phyloP scores from a whole-genome alignment of 2,113 vertebrate species.

The Chamaea fasciata region DNA sequence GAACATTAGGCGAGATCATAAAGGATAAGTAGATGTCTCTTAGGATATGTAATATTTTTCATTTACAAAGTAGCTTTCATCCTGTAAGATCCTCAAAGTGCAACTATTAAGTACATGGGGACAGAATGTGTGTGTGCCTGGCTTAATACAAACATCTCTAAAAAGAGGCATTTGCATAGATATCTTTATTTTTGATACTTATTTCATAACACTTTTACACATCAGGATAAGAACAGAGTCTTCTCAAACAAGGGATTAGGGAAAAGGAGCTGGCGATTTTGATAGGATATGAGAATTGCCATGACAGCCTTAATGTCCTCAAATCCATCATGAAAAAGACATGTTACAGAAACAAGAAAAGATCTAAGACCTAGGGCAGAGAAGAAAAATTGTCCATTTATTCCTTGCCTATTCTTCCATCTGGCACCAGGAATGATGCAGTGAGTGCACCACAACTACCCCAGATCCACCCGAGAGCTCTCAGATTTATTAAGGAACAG shows the following conservation, averaged over 20 bases:
- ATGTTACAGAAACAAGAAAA: neutral
- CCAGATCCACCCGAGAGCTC: neutral
- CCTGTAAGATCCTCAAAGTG: neutral
- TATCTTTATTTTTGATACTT: neutral
- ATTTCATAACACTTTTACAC: neutral
- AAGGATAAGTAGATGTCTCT: slow-evolving; percentile 45
- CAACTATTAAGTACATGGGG: neutral
- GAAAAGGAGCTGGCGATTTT: neutral
- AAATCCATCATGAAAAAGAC: neutral
- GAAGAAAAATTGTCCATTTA: neutral
- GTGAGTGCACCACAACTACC: fast-evolving
- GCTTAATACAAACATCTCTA: neutral
- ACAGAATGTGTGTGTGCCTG: neutral
- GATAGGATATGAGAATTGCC: neutral
- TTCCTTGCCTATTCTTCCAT: neutral
- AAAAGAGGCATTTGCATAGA: neutral
- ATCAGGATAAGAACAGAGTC: neutral
- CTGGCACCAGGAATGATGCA: neutral
- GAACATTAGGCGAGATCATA: slow-evolving; percentile 28
- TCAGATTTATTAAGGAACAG: neutral
- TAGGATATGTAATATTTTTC: slow-evolving; percentile 1
- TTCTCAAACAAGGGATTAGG: neutral
- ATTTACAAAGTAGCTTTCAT: slow-evolving; percentile 28
- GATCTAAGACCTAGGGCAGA: neutral
- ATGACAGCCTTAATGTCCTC: neutral